phyloP scores from a whole-genome alignment of 1,140 invertebrate species.

The Formica selysi region DNA sequence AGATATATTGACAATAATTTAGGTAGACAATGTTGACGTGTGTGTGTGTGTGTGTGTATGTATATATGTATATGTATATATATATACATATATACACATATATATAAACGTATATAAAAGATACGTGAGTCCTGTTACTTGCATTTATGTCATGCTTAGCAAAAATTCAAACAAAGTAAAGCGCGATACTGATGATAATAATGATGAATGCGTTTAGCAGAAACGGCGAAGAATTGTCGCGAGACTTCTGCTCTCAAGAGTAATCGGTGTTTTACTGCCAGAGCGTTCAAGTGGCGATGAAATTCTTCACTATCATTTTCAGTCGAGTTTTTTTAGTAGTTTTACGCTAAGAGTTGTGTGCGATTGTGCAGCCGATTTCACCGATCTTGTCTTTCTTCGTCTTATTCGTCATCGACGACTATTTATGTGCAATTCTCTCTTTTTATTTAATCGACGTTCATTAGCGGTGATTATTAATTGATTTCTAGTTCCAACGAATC shows the following conservation, averaged over 20 bases:
- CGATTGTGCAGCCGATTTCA: constrained; percentile 15
- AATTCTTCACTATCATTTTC: constrained; percentile 38
- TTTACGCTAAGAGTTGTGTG: constrained; percentile 12
- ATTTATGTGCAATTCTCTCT: neutral
- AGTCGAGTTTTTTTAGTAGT: constrained; percentile 4
- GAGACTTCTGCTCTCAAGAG: constrained; percentile 7
- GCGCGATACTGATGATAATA: constrained; percentile 33
- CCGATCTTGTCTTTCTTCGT: constrained; percentile 20
- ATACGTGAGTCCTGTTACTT: constrained; percentile 35
- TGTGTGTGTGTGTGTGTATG: constrained; percentile 53
- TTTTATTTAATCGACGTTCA: neutral
- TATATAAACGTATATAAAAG: neutral
- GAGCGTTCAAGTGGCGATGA: constrained; percentile 5
- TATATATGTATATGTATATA: constrained; percentile 25
- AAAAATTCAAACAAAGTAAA: constrained; percentile 13
- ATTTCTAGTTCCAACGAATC: neutral
- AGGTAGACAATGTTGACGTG: constrained; percentile 75
- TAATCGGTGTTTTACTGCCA: constrained; percentile 27
- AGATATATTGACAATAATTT: constrained; percentile 82
- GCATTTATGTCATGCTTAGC: constrained; percentile 61
- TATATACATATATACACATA: neutral
- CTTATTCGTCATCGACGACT: neutral
- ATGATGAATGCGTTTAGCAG: neutral
- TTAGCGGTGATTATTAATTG: neutral
- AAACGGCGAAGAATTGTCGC: constrained; percentile 1